Conservation (phyloP, 2,888 invertebrate species). For the Parascotia fuliginaria region DNA sequence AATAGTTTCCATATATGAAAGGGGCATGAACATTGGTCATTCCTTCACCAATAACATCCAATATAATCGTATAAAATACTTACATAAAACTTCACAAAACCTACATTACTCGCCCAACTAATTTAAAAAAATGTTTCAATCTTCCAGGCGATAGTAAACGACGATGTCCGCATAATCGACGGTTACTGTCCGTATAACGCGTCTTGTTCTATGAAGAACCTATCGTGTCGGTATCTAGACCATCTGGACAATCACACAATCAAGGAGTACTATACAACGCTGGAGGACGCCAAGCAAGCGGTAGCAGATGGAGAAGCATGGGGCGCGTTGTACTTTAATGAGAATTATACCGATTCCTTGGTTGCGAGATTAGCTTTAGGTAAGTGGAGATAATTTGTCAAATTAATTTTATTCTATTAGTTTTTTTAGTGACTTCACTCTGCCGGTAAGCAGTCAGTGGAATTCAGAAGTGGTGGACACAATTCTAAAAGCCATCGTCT, state of each 20-base stretch:
- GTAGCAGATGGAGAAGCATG: conserved; percentile 93
- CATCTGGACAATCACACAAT: conserved; percentile 89
- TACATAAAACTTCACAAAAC: too few relatives aligned
- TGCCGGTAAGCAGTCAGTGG: too few relatives aligned
- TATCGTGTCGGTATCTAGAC: conserved; percentile 93
- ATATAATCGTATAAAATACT: too few relatives aligned
- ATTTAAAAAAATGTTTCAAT: too few relatives aligned
- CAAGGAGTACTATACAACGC: conserved; percentile 88
- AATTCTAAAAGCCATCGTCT: too few relatives aligned
- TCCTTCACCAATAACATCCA: too few relatives aligned
- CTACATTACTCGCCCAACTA: too few relatives aligned
- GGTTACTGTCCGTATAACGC: conserved; percentile 83
- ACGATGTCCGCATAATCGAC: conserved; percentile 72
- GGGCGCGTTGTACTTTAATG: conserved; percentile 95
- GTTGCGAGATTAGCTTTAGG: conserved; percentile 91
- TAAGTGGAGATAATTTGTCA: conserved; percentile 16
- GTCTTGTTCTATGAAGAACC: conserved; percentile 89
- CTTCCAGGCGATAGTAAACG: conserved; percentile 77
- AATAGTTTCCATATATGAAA: too few relatives aligned
- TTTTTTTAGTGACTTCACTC: not conserved
- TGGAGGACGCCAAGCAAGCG: conserved; percentile 89
- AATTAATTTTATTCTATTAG: not conserved
- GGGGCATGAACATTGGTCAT: too few relatives aligned
- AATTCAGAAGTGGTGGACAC: too few relatives aligned
- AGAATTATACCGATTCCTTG: conserved; percentile 95